Conservation (phyloP, 2,797 vertebrate species). For the Cottoperca gobio region DNA sequence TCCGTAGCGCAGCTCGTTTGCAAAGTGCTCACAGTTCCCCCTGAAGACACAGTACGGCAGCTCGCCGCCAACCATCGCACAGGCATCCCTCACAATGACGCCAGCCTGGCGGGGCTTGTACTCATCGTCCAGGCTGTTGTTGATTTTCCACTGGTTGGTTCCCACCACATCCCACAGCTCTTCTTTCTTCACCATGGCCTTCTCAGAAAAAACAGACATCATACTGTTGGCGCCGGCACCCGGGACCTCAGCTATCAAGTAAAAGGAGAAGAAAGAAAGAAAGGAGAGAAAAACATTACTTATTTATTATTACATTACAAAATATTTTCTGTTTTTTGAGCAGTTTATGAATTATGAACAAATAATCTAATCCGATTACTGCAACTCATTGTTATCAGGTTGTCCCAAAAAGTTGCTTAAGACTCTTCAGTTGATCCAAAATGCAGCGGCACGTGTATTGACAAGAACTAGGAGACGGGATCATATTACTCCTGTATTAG, state of each 20-base stretch:
- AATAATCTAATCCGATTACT: not conserved
- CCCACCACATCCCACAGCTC: constrained; percentile 82
- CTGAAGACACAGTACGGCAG: constrained; percentile 83
- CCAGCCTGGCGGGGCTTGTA: constrained; percentile 63
- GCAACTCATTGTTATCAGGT: no score
- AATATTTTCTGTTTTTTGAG: not conserved
- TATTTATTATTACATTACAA: no score
- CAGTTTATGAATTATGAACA: not conserved
- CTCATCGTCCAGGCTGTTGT: constrained; percentile 85
- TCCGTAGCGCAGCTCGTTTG: constrained; percentile 87
- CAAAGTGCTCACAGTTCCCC: constrained; percentile 93
- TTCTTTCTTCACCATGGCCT: constrained; percentile 87
- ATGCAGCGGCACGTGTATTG: no score
- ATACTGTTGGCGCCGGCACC: constrained; percentile 81
- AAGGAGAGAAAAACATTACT: not conserved
- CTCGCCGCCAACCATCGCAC: constrained; percentile 72
- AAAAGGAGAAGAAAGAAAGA: not conserved
- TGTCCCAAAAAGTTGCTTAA: no score
- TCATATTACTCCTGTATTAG: no score
- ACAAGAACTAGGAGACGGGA: no score
- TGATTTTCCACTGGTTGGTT: constrained; percentile 79
- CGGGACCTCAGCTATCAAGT: constrained; percentile 75
- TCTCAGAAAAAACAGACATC: constrained; percentile 86
- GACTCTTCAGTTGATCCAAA: no score
- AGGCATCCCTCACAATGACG: constrained; percentile 82